These are phyloP conservation scores for Netelia inedita DNA, from an alignment of 2,888 invertebrate genomes.

Conservation along the genomic window DNA sequence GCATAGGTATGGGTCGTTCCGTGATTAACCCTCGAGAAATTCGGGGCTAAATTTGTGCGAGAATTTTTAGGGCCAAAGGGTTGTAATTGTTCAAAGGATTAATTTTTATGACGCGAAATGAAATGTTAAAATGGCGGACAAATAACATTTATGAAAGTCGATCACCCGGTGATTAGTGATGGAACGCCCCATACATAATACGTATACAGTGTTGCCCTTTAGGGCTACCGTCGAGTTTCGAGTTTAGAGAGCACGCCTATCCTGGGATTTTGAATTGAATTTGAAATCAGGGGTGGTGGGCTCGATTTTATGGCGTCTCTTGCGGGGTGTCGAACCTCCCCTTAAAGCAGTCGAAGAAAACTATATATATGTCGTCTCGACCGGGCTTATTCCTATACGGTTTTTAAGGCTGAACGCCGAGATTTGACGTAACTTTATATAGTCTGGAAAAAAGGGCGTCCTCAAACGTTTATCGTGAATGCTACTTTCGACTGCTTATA, in stretches of 20 bases:
- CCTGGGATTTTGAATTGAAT: slow-evolving; percentile 83
- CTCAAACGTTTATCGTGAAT: slow-evolving; percentile 16
- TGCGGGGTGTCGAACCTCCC: slow-evolving; percentile 76
- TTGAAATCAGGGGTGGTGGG: slow-evolving; percentile 81
- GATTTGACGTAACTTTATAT: slow-evolving; percentile 5
- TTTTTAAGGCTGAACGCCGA: background rate
- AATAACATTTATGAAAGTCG: too few species aligned
- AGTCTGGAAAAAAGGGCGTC: background rate
- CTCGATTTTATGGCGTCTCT: slow-evolving; percentile 80
- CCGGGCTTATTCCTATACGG: slow-evolving; percentile 8
- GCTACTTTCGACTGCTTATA: background rate
- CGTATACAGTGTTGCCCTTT: slow-evolving; percentile 31
- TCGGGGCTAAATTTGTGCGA: too few species aligned
- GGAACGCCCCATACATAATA: background rate
- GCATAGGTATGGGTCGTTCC: background rate
- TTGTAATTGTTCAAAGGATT: too few species aligned
- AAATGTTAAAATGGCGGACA: too few species aligned
- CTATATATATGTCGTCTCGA: slow-evolving; percentile 25
- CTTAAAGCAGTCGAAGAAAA: slow-evolving; percentile 45
- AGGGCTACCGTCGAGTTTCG: slow-evolving; percentile 54
- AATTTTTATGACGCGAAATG: too few species aligned
- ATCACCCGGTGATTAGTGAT: background rate
- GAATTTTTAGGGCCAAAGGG: too few species aligned
- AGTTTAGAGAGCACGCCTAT: slow-evolving; percentile 47
- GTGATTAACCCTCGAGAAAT: background rate